Conservation (phyloP, 2,797 vertebrate genomes). For the Sphaeramia orbicularis region DNA sequence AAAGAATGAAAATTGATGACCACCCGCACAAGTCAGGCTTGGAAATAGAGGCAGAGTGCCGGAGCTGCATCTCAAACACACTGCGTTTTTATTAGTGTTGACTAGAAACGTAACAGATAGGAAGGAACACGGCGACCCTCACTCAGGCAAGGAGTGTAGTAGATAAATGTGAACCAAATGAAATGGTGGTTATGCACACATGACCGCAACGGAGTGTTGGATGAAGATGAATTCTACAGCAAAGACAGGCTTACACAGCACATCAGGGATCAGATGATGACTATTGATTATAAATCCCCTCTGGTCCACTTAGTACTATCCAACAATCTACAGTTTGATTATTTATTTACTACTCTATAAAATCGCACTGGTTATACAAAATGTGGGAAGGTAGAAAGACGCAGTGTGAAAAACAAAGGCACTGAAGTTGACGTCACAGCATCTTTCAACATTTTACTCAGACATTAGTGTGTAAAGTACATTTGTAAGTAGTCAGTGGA, state of each 20-base stretch:
- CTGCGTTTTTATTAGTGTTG: conserved; percentile 30
- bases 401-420: too few relatives aligned
- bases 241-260: background rate
- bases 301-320: background rate
- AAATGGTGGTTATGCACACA: background rate
- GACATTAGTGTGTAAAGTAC: too few relatives aligned
- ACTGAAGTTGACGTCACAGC: too few relatives aligned
- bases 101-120: conserved; percentile 20
- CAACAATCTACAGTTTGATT: background rate
- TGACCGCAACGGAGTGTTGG: background rate
- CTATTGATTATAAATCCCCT: conserved; percentile 4
- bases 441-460: too few relatives aligned
- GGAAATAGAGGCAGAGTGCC: conserved; percentile 25
- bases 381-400: too few relatives aligned
- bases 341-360: background rate
- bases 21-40: conserved; percentile 15
- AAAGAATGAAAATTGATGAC: conserved; percentile 57
- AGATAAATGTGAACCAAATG: conserved; percentile 16
- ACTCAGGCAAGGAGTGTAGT: background rate
- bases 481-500: too few relatives aligned
- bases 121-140: background rate
- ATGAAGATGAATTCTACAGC: background rate
- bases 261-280: conserved; percentile 4
- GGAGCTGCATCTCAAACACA: conserved; percentile 40
- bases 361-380: background rate